A percentile compares a stretch with the other conserved stretches of the same genome.
These are phyloP conservation scores for Anser cygnoides DNA, from an alignment of 2,113 vertebrate genomes.

Conservation along the genomic window DNA sequence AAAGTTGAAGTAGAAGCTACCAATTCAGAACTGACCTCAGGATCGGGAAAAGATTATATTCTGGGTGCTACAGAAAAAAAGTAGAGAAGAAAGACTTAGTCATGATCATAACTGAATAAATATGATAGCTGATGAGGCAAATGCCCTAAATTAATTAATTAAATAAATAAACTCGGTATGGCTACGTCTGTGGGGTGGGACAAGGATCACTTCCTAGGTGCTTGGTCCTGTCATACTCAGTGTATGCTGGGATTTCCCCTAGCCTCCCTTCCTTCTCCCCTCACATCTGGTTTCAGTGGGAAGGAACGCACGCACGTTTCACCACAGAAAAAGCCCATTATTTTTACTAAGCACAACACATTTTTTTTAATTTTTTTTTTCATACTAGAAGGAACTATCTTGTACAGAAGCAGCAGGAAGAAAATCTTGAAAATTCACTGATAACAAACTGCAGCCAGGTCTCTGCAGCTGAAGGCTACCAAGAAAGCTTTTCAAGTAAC, in stretches of 20 bases:
- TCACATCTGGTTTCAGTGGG: neutral
- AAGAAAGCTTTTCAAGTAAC: neutral
- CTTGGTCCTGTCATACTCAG: neutral
- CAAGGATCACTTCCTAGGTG: neutral
- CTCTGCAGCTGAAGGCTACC: neutral
- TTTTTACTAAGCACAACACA: neutral
- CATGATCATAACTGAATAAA: neutral
- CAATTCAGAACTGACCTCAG: neutral
- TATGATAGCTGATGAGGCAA: neutral
- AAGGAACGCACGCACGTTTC: neutral
- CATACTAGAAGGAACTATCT: neutral
- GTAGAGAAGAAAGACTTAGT: neutral
- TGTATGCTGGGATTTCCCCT: rapidly evolving
- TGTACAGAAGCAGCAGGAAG: neutral
- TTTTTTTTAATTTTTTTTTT: neutral
- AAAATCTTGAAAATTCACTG: neutral
- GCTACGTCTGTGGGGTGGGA: neutral
- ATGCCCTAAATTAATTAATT: neutral
- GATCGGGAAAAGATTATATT: neutral
- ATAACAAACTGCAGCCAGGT: neutral
- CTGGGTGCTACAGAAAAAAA: neutral
- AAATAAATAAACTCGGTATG: neutral
- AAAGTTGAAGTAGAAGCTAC: neutral
- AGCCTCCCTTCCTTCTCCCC: neutral
- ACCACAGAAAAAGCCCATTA: neutral